Base-by-base conservation (phyloP, 2,888 invertebrate genomes). In the Conomelus anceps region DNA sequence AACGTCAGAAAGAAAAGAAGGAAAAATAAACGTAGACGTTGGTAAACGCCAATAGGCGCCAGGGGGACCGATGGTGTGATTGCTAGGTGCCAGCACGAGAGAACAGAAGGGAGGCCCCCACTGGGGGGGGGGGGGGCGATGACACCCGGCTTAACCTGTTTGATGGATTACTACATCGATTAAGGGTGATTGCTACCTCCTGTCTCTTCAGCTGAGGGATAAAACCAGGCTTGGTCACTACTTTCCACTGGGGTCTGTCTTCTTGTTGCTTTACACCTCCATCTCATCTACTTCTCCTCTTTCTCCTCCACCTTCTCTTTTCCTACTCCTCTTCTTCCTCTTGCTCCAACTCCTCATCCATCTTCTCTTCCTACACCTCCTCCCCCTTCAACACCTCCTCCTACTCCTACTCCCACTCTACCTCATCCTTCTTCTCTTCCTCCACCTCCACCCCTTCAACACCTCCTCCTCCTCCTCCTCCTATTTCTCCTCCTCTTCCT, bases 81-180 rank as follows among this genome's bases (percentile, higher is more conserved):
- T 63, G 63, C 63, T 63, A 63, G 63, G 63, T 63, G 63, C 63
- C 63, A 63, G 63, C n/a, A 63, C 4, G 13, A n/a, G n/a, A n/a
- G 63, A 13, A 13, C n/a, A 13, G 63, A n/a, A 7, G n/a, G n/a
- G n/a, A 63, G 88, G 63, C n/a, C n/a, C n/a, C n/a, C n/a, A n/a
- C n/a, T n/a, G 85, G 84, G 63, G 89, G 89, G 23, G 90, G 29
- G 63, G 87, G 88, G 90, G 84, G 88, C 88, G 91, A 89, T 90
- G 90, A 90, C 91, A 90, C 89, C 90, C 85, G 90, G 90, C 90
- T 91, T 90, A 91, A 90, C 91, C 91, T 91, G 91, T 89, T 91
- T 92, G 92, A 92, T 92, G 92, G 92, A 92, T 92, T 92, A 91
- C 91, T 91, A 90, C 90, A 90, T 91, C 91, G 92, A 92, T 92